Base-by-base conservation (phyloP, 2,113 vertebrate genomes). In the Rousettus leschenaultii region DNA sequence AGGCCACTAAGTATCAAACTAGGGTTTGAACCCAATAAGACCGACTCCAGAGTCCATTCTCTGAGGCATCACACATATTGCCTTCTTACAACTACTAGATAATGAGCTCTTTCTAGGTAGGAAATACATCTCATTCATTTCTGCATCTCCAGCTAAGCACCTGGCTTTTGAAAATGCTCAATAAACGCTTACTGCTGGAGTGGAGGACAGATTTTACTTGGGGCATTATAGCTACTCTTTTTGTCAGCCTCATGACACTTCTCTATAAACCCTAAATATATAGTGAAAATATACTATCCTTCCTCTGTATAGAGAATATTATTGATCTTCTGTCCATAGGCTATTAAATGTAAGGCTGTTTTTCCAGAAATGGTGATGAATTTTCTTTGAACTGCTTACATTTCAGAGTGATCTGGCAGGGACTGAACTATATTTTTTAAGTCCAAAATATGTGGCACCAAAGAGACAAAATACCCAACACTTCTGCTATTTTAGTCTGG, bases 361-460 rank as follows among this genome's bases (percentile, higher is more conserved):
- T 96, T 95, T 95, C 92, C 85, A 90, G 57, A 94, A 97, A 98
- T 80, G 70, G 45, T 92, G 90, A 87, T 87, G 95, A 92, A 87
- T 94, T 96, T 92, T 89, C 75, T 65, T 78, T 92, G 57, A 95
- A 77, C 48, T 33, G 88, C 91, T n/a, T 86, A 21, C 71, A 38
- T 61, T 65, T 83, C n/a, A 89, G 51, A 89, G 12, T 19, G 65
- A 43, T 35, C 83, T 94, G 57, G n/a, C 75, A 96, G 75, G 30
- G 63, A 75, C 0, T 79, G 38, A 74, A 28, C 63, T 70, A 3
- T 84, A 96, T 90, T 95, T 95, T 93, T 28, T 83, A 75, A 90
- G 55, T 78, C 51, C 53, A 84, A 30, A 91, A 43, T 45, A 45
- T 3, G 8, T n/a, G n/a, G 18, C 65, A 26, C 45, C 59, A 82